A percentile compares a stretch with the other conserved stretches of the same genome.
phyloP scores from a whole-genome alignment of 2,888 invertebrate species.

The Oscheius sp. region DNA sequence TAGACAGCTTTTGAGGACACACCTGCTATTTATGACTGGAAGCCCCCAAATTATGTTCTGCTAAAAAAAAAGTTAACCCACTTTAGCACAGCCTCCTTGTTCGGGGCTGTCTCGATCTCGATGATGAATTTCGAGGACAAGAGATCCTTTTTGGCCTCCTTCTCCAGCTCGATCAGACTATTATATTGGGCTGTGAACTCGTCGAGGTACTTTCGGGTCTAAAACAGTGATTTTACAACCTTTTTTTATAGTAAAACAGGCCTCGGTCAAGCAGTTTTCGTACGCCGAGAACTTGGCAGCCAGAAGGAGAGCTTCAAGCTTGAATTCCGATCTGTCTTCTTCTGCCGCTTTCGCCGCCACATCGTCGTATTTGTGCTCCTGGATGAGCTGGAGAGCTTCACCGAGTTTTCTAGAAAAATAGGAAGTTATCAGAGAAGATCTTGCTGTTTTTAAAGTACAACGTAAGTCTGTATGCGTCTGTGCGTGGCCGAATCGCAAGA shows the following conservation, averaged over 20 bases:
- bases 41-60: no score
- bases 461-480: no score
- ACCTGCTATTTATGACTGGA: no score
- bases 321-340: not conserved
- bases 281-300: constrained; percentile 36
- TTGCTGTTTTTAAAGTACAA: no score
- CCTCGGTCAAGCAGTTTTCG: constrained; percentile 27
- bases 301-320: constrained; percentile 31
- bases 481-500: no score
- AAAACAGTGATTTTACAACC: not conserved
- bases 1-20: no score
- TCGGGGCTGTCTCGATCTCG: constrained; percentile 28
- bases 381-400: constrained; percentile 31
- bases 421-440: not conserved
- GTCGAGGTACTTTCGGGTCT: constrained; percentile 6
- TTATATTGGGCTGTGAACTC: constrained; percentile 27
- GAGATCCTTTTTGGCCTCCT: constrained; percentile 18
- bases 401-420: constrained; percentile 18
- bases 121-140: constrained; percentile 22
- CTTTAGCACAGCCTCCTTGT: constrained; percentile 33
- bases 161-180: constrained; percentile 25
- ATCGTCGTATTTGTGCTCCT: constrained; percentile 31
- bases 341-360: constrained; percentile 24
- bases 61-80: not conserved
- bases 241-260: not conserved